Conservation (phyloP, 2,888 invertebrate genomes). For the Tetramorium bicarinatum region DNA sequence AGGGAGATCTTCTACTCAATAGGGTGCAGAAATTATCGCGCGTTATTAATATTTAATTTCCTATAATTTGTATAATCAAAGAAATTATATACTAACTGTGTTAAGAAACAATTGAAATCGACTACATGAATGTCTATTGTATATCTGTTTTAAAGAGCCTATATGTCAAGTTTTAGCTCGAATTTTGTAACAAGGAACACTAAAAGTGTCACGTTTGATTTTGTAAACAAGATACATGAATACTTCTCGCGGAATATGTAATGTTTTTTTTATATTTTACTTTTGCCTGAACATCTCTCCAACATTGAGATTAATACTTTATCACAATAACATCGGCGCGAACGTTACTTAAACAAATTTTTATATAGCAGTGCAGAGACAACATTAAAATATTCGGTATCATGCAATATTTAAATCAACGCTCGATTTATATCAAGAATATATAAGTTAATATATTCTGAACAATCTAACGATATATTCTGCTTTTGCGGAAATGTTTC, state of each 20-base stretch:
- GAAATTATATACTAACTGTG: slow-evolving; percentile 15
- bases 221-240: slow-evolving; percentile 72
- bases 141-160: slow-evolving; percentile 19
- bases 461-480: too few relatives aligned
- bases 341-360: background rate
- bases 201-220: slow-evolving; percentile 58
- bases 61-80: slow-evolving; percentile 30
- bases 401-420: too few relatives aligned
- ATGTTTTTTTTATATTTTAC: background rate
- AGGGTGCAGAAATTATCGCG: slow-evolving; percentile 99
- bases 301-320: background rate
- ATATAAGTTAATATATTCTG: too few relatives aligned
- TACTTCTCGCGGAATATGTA: slow-evolving; percentile 8
- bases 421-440: too few relatives aligned
- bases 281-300: background rate
- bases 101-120: slow-evolving; percentile 4
- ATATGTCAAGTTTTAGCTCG: slow-evolving; percentile 25
- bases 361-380: background rate
- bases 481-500: too few relatives aligned
- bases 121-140: background rate
- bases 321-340: background rate
- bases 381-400: too few relatives aligned
- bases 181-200: slow-evolving; percentile 65
- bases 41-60: slow-evolving; percentile 97
- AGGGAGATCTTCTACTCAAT: slow-evolving; percentile 98